Conservation (phyloP, 2,888 invertebrate genomes). For the Thysanoteuthis rhombus region DNA sequence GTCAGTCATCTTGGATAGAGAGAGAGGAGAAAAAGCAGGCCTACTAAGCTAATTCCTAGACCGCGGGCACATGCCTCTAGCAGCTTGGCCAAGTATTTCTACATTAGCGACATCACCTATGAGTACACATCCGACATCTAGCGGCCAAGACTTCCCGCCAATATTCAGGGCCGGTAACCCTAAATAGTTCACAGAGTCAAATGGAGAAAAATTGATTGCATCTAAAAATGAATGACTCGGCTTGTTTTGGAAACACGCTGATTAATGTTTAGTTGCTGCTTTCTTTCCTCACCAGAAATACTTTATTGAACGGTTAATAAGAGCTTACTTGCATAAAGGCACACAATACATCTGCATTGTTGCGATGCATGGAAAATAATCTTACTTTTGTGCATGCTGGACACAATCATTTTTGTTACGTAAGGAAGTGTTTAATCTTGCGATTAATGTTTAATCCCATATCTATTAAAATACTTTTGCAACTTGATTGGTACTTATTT, state of each 20-base stretch:
- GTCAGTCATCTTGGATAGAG: not conserved
- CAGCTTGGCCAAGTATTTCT: not conserved
- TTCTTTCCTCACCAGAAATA: not conserved
- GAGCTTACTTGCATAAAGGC: no score
- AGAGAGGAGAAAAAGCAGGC: not conserved
- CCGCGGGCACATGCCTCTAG: not conserved
- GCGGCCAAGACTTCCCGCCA: not conserved
- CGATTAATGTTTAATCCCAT: no score
- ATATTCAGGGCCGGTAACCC: not conserved
- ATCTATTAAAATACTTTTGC: no score
- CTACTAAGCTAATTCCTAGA: not conserved
- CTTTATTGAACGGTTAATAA: not conserved
- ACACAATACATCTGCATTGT: not conserved
- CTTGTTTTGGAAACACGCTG: not conserved
- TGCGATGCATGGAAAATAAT: not conserved
- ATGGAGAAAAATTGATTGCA: not conserved
- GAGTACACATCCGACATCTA: constrained; percentile 12
- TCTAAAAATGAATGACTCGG: not conserved
- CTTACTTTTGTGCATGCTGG: no score
- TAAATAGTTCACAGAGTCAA: not conserved
- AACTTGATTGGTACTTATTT: no score
- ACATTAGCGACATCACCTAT: not conserved
- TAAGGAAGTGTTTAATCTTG: no score
- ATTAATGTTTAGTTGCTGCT: not conserved
- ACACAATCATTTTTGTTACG: no score